Evolutionary conservation across 2,888 invertebrate genomes (phyloP).

Genomic region (Paralinhomoeus sp.): DNA sequence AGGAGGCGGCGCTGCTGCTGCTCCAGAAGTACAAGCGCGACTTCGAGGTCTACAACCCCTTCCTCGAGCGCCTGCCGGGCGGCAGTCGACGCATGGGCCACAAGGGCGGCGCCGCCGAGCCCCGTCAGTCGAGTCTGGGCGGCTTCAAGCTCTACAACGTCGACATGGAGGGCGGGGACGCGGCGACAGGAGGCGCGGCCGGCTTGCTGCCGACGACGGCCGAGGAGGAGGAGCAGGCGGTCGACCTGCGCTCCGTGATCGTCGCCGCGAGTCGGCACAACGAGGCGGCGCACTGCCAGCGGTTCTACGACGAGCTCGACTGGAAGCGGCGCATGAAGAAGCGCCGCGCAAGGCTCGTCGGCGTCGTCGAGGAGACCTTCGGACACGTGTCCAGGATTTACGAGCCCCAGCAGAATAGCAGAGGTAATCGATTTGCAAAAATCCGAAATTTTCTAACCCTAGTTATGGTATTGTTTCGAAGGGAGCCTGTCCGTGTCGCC

Average conservation of each 20-base stretch:
- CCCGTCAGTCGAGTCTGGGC: too few relatives aligned
- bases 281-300: constrained; percentile 71
- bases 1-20: constrained; percentile 78
- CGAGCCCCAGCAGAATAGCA: constrained; percentile 15
- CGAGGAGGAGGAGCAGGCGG: constrained; percentile 43
- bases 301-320: constrained; percentile 92
- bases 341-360: constrained; percentile 60
- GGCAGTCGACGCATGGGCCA: too few relatives aligned
- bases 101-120: too few relatives aligned
- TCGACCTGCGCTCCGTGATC: too few relatives aligned
- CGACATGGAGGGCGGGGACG: constrained; percentile 37
- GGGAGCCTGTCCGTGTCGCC: too few relatives aligned
- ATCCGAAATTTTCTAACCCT: too few relatives aligned
- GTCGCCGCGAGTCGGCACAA: constrained; percentile 58
- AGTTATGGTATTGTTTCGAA: too few relatives aligned
- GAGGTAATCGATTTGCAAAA: too few relatives aligned
- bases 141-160: constrained; percentile 87
- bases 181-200: constrained; percentile 4
- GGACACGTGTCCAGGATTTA: constrained; percentile 71
- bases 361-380: constrained; percentile 90
- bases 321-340: constrained; percentile 64
- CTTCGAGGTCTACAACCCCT: constrained; percentile 87
- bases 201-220: constrained; percentile 5
- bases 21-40: constrained; percentile 68
- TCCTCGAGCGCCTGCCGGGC: constrained; percentile 59